Evolutionary conservation across 2,888 invertebrate species (phyloP).

Genomic region (Gibbula magus): DNA sequence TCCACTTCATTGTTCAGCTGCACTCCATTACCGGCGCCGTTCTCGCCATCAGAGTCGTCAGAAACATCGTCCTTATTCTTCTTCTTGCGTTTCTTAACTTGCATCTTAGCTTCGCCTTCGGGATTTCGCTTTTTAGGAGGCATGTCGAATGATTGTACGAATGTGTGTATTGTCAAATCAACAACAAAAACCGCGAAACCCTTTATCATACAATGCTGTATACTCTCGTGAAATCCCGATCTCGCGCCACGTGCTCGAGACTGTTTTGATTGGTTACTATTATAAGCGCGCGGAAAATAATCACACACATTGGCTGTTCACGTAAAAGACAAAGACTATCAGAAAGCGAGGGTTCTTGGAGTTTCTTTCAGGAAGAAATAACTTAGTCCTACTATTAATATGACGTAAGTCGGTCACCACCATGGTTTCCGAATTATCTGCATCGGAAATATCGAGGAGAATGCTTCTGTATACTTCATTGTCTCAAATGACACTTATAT

Average conservation of each 20-base stretch:
- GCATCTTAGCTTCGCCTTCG: conserved; percentile 52
- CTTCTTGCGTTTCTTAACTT: conserved; percentile 57
- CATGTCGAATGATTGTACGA: neutral
- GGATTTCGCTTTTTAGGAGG: conserved; percentile 65
- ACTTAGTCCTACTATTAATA: too few relatives aligned
- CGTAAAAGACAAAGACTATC: neutral
- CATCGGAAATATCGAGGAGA: too few relatives aligned
- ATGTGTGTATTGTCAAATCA: neutral
- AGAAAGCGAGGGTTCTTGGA: too few relatives aligned
- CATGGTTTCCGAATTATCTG: too few relatives aligned
- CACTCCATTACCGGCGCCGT: conserved; percentile 1
- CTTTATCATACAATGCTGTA: conserved; percentile 5
- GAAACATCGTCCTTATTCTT: conserved; percentile 57
- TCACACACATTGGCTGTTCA: neutral
- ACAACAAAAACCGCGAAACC: conserved; percentile 11
- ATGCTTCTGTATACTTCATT: too few relatives aligned
- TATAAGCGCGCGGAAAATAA: conserved; percentile 7
- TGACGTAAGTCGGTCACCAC: too few relatives aligned
- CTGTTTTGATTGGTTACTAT: neutral
- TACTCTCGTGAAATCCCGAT: neutral
- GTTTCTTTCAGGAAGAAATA: too few relatives aligned
- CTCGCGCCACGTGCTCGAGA: conserved; percentile 15
- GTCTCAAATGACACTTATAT: too few relatives aligned
- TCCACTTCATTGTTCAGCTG: neutral
- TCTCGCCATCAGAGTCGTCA: conserved; percentile 42